Base-by-base conservation (phyloP, 2,113 vertebrate genomes). In the Nycticorax nycticorax region DNA sequence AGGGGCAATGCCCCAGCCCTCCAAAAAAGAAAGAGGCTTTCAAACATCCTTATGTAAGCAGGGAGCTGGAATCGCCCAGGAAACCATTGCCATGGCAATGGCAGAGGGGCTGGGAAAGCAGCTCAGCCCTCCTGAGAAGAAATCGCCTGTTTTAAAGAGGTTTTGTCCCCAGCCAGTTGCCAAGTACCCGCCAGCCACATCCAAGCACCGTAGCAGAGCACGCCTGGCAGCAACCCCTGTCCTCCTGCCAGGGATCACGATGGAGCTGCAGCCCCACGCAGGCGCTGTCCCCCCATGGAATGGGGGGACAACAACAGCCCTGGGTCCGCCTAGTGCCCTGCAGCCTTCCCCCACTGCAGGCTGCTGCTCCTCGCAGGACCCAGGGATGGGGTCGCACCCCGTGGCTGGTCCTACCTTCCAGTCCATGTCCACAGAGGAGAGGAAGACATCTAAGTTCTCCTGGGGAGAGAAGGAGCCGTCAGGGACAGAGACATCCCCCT, bases 361-460 rank as follows among this genome's bases (percentile, higher is more conserved):
- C 75, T 75, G 47, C 85, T 21, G 50, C 52, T 43, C 56, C 66
- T 18, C 0, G 0, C 1, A 4, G 59, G 27, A 52, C 88, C 62
- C 60, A 2, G 57, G 47, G 23, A 32, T 62, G 10, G 19, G 67
- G 41, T 5, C 82, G 85, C 53, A 9, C 52, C 35, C 35, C 6
- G 0, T 2, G 39, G 53, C 78, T 14, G 13, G 15, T 73, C 98
- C 67, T 99, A 99, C 99, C 99, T 99, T 99, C 99, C 99, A 99
- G 90, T 99, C 99, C 2, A 93, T 97, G 96, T 98, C 98, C 73
- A 98, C 98, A 5, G 96, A 17, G 2, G 98, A 98, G 92, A 99
- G 98, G 97, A 99, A 99, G 92, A 98, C 97, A 16, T 99, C 99
- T 0, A 98, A 98, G 96, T 98, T 99, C 64, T 99, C 99, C 99